Conservation (phyloP, 2,113 vertebrate genomes). For the Hippopotamus amphibius region DNA sequence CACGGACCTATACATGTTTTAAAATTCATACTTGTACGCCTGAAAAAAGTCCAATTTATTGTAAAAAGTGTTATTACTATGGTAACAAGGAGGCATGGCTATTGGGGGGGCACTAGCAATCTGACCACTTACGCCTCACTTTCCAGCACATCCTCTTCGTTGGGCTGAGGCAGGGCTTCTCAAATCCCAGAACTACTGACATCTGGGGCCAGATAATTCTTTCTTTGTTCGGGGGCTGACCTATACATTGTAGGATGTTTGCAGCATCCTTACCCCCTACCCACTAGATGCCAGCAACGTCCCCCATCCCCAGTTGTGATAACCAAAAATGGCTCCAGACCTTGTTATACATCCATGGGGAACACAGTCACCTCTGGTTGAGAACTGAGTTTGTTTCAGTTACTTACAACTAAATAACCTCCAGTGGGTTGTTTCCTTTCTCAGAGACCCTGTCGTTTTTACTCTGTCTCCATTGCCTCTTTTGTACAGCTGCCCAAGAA, state of each 20-base stretch:
- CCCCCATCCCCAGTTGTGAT: background rate
- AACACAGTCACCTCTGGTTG: rapidly evolving
- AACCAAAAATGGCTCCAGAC: background rate
- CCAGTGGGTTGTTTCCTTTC: background rate
- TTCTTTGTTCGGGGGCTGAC: background rate
- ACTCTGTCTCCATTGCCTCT: too few species aligned
- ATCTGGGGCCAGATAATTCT: background rate
- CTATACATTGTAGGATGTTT: background rate
- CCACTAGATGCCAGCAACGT: background rate
- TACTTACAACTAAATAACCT: background rate
- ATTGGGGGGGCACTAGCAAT: rapidly evolving
- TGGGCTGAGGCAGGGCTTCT: background rate
- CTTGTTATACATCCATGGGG: rapidly evolving
- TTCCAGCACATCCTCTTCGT: background rate
- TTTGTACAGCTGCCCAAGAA: background rate
- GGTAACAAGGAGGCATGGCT: background rate
- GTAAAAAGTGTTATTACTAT: background rate
- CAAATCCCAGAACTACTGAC: background rate
- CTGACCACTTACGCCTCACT: rapidly evolving
- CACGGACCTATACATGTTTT: background rate
- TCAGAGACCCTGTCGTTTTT: background rate
- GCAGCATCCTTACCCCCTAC: background rate
- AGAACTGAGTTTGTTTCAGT: background rate
- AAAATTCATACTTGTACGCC: background rate
- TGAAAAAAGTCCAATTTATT: background rate